These are phyloP conservation scores for Phalera bucephala DNA, from an alignment of 2,888 invertebrate genomes.

Conservation along the genomic window DNA sequence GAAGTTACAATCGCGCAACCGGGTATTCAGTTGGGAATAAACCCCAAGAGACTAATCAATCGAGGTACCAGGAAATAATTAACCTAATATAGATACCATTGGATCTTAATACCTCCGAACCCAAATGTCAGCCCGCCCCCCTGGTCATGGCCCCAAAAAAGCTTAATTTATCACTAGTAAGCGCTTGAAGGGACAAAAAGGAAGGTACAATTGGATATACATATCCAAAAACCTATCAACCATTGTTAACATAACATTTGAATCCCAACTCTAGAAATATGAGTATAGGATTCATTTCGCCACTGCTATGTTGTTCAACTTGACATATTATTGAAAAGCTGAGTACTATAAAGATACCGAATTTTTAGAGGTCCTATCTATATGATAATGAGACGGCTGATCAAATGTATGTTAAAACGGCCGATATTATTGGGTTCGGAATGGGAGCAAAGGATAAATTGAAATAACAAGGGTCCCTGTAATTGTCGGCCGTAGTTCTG, in stretches of 20 bases:
- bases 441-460: slow-evolving; percentile 41
- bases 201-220: slow-evolving; percentile 53
- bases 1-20: no score
- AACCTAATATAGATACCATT: slow-evolving; percentile 38
- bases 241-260: no score
- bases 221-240: no score
- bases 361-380: slow-evolving; percentile 55
- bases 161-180: slow-evolving; percentile 54
- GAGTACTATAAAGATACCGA: no score
- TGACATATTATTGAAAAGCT: no score
- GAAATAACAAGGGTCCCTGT: slow-evolving; percentile 49
- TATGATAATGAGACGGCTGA: slow-evolving; percentile 62
- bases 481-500: no score
- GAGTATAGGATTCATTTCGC: no score
- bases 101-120: slow-evolving; percentile 40
- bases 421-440: slow-evolving; percentile 48
- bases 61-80: slow-evolving; percentile 47
- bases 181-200: slow-evolving; percentile 48
- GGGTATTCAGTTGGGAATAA: no score
- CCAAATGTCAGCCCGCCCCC: slow-evolving; percentile 43
- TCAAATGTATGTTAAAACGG: slow-evolving; percentile 64
- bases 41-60: no score
- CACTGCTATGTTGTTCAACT: no score
- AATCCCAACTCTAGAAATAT: no score
- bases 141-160: slow-evolving; percentile 46